Base-by-base conservation (phyloP, 2,797 vertebrate genomes). In the Vipera ursinii region DNA sequence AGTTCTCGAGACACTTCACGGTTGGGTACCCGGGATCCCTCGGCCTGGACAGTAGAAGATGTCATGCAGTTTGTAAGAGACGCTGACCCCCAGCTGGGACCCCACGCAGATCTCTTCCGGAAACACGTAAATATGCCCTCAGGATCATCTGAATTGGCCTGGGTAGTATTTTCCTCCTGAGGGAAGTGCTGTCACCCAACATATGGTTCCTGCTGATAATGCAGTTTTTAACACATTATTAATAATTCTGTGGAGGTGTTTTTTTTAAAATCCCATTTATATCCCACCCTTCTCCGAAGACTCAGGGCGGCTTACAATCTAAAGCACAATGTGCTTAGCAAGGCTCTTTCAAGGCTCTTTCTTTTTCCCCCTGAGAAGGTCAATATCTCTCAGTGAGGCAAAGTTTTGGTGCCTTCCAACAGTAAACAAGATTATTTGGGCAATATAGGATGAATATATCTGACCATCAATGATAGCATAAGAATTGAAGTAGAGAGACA, bases 11-110 rank as follows among this genome's bases (percentile, higher is more conserved):
- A 98, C 4, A 90, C 93, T 91, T 96, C 98, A 0, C 97, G 97
- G 56, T 96, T 97, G 65, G 97, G 97, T 92, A 96, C 97, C 95
- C 98, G 98, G 13, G 98, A 99, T 96, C 99, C 99, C 63, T 99
- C 98, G 20, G 94, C 98, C 88, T 99, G 99, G 99, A 98, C 98
- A 0, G 99, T 99, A 24, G 99, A 99, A 96, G 98, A 99, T 3
- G 99, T 99, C 94, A 99, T 99, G 99, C 98, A 98, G 96, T 99
- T 99, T 96, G 98, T 99, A 95, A 98, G 98, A 38, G 98, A 99
- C 61, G 98, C 99, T 0, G 99, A 99, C 90, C 99, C 99, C 1
- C 98, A 99, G 95, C 98, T 99, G 61, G 99, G 99, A 57, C 98
- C 99, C 53, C 99, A 99, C 1, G 99, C 99, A 3, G 98, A 99